Percentiles rank a stretch among this genome's conserved stretches.
These are phyloP conservation scores for Crocidura indochinensis DNA, from an alignment of 2,797 vertebrate genomes.

Conservation along the genomic window DNA sequence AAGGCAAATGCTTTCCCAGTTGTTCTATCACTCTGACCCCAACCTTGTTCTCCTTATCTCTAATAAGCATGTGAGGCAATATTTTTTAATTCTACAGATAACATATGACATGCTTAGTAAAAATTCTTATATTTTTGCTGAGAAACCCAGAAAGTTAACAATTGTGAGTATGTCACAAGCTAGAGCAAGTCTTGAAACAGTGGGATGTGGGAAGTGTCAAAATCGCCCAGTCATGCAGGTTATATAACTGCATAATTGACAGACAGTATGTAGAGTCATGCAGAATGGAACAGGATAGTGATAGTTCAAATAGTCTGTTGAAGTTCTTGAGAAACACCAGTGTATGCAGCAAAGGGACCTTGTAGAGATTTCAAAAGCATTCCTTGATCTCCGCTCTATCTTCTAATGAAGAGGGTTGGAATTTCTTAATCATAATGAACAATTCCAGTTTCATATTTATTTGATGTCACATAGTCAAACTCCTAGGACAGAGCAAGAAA, in stretches of 20 bases:
- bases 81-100: background rate
- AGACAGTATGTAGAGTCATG: background rate
- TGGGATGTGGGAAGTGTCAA: background rate
- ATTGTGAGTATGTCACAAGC: background rate
- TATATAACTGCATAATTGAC: background rate
- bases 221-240: background rate
- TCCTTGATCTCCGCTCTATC: background rate
- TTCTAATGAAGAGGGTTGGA: too few species aligned
- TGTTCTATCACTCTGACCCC: too few species aligned
- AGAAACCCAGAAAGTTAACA: background rate
- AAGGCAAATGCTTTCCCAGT: too few species aligned
- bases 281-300: background rate
- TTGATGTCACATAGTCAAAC: too few species aligned
- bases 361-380: background rate
- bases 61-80: background rate
- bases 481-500: too few species aligned
- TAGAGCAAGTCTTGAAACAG: background rate
- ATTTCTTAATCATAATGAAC: too few species aligned
- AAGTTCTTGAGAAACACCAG: background rate
- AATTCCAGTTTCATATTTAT: too few species aligned
- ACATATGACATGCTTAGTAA: background rate
- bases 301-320: too few species aligned
- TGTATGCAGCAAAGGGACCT: background rate
- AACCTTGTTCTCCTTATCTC: background rate
- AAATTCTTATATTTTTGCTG: slow-evolving; percentile 2